Percentiles rank a stretch among this genome's conserved stretches.
These are phyloP conservation scores for Salvelinus namaycush DNA, from an alignment of 2,113 vertebrate genomes.

Conservation along the genomic window DNA sequence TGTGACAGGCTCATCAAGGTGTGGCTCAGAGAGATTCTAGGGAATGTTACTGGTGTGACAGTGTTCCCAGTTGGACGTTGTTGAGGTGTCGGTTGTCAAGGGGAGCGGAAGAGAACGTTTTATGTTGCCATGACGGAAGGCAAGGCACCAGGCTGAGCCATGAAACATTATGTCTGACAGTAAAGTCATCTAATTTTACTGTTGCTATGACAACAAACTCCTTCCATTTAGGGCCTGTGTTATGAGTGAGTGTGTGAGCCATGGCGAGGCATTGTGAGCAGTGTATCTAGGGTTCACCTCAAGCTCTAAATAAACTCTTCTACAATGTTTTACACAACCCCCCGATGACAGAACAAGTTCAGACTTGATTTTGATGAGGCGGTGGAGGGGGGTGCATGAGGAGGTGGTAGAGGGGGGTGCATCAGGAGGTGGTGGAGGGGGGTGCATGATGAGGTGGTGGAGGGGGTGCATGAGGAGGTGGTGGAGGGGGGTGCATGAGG, in stretches of 20 bases:
- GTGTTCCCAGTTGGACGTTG: conserved; percentile 53
- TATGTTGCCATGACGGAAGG: conserved; percentile 74
- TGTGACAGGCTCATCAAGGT: too few species aligned
- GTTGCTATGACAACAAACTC: conserved; percentile 82
- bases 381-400: not conserved
- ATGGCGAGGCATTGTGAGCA: conserved; percentile 54
- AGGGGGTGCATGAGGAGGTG: too few species aligned
- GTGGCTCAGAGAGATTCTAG: not conserved
- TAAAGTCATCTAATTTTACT: conserved; percentile 81
- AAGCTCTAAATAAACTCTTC: conserved; percentile 70
- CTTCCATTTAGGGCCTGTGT: conserved; percentile 64
- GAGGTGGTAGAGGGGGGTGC: too few species aligned
- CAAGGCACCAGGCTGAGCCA: conserved; percentile 54
- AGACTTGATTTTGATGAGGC: conserved; percentile 46
- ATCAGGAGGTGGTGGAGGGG: too few species aligned
- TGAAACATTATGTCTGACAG: conserved; percentile 80
- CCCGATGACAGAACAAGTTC: conserved; percentile 60
- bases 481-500: too few species aligned
- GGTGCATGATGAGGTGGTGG: too few species aligned
- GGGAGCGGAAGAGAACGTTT: conserved; percentile 31
- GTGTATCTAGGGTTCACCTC: conserved; percentile 59
- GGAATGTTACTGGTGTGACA: conserved; percentile 47
- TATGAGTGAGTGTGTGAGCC: too few species aligned
- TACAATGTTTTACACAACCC: conserved; percentile 57
- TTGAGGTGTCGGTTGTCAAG: conserved; percentile 41